Percentiles rank a stretch among this genome's conserved stretches.
Conservation (phyloP, 2,113 vertebrate genomes). For the Salvelinus fontinalis region DNA sequence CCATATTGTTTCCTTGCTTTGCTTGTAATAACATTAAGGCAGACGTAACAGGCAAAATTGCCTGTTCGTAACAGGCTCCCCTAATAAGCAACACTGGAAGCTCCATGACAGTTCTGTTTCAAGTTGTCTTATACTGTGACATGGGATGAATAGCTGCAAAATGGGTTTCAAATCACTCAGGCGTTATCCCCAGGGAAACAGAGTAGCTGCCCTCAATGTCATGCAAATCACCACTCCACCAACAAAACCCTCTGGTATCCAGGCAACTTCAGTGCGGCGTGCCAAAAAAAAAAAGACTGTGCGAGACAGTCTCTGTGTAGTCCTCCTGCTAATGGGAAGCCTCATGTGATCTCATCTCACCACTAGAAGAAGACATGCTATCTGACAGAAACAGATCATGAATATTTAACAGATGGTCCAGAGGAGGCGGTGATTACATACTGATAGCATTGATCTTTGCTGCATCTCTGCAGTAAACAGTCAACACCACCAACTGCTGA, state of each 20-base stretch:
- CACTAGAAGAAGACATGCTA: conserved; percentile 38
- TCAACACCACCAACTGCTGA: background rate
- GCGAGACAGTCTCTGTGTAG: conserved; percentile 7
- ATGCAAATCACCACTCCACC: conserved; percentile 61
- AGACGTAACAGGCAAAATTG: no score
- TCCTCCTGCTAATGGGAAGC: conserved; percentile 19
- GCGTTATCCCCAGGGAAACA: conserved; percentile 26
- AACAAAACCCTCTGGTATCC: conserved; percentile 49
- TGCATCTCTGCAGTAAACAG: conserved; percentile 11
- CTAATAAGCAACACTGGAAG: background rate
- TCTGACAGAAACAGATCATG: conserved; percentile 39
- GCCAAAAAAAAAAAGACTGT: conserved; percentile 13
- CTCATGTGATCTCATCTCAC: conserved; percentile 26
- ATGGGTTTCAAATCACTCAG: background rate
- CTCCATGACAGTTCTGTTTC: background rate
- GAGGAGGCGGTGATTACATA: conserved; percentile 39
- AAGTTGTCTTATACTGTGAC: background rate
- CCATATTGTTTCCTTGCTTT: no score
- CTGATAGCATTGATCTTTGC: conserved; percentile 30
- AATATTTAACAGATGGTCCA: conserved; percentile 63
- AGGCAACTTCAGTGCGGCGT: conserved; percentile 51
- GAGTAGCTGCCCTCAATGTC: conserved; percentile 42
- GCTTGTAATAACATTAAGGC: no score
- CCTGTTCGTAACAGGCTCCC: background rate
- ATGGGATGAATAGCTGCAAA: conserved; percentile 19